Evolutionary conservation across 2,113 vertebrate genomes (phyloP), one percentile per base, ranked within the genome.

Genomic region (Charadrius vociferus): DNA sequence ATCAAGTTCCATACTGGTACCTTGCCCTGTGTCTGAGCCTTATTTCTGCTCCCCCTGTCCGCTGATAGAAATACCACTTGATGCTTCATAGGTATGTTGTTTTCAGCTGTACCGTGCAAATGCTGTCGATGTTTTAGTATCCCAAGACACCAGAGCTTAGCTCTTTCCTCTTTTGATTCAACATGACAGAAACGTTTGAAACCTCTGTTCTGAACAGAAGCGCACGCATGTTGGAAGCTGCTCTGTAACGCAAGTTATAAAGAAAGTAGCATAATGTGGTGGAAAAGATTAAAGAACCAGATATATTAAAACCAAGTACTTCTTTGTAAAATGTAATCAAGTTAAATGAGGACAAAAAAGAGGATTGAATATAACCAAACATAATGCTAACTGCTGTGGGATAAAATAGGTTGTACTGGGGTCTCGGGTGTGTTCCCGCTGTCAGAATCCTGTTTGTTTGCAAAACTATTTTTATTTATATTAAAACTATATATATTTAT

Each of bases 211-310:
- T 55, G 62, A 80, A 77, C 7, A 67, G 58, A 77, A 89, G 30
- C 3, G 1, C 8, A 1, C 0, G 9, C 14, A 18, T 41, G 34
- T 32, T 63, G 47, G 47, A 71, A 84, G 52, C 47, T 56, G n/a
- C 37, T 94, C 11, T 53, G 1, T 47, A 34, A 63, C 0, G 1
- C 37, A 62, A 59, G 18, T 55, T 81, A 34, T 22, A 68, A 89
- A 81, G 72, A 14, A 74, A 55, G n/a, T 7, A 66, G 52, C 14
- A 6, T 45, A 65, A 62, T 36, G 15, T 37, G 56, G 41, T n/a
- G 15, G 49, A 37, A 70, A 73, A 43, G 50, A 74, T 58, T 63
- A 27, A 78, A 75, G 78, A 58, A 50, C 36, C 34, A 80, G 80
- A 68, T 26, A 9, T 10, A 23, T 62, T 73, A 36, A 82, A 90